Percentiles rank a stretch among this genome's conserved stretches.
Evolutionary conservation across 2,797 vertebrate species (phyloP).

Genomic region (Ispidina lecontei): DNA sequence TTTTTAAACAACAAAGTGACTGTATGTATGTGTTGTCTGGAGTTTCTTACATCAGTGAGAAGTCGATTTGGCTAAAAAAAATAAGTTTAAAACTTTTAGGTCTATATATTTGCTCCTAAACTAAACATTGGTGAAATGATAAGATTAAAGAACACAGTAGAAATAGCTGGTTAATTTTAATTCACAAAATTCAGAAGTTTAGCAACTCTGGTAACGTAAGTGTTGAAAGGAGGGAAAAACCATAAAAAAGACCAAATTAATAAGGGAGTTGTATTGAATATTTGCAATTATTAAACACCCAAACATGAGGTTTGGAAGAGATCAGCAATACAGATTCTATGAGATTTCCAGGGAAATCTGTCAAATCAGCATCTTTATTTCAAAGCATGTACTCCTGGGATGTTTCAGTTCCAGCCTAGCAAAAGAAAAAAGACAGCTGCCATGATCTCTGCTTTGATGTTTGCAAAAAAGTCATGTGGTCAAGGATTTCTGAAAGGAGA

Average conservation of each 20-base stretch:
- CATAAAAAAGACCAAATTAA: background rate
- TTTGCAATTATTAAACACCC: background rate
- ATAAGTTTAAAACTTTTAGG: background rate
- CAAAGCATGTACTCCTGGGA: background rate
- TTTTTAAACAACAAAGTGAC: background rate
- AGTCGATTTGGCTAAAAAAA: background rate
- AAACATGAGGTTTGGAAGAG: background rate
- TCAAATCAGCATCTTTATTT: background rate
- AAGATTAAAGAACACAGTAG: background rate
- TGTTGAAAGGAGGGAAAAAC: background rate
- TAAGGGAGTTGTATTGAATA: background rate
- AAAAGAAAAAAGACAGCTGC: background rate
- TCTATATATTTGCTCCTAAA: background rate
- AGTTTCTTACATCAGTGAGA: background rate
- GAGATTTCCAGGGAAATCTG: background rate
- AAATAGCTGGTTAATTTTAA: background rate
- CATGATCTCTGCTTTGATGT: constrained; percentile 19
- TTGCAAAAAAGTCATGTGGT: background rate
- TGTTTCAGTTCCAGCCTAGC: background rate
- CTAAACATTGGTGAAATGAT: background rate
- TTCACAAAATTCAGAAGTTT: background rate
- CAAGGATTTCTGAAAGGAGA: constrained; percentile 31
- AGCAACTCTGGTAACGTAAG: background rate
- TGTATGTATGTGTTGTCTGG: background rate
- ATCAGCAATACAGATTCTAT: background rate